These are phyloP conservation scores for Daboia siamensis DNA, from an alignment of 2,113 vertebrate genomes.

Conservation along the genomic window DNA sequence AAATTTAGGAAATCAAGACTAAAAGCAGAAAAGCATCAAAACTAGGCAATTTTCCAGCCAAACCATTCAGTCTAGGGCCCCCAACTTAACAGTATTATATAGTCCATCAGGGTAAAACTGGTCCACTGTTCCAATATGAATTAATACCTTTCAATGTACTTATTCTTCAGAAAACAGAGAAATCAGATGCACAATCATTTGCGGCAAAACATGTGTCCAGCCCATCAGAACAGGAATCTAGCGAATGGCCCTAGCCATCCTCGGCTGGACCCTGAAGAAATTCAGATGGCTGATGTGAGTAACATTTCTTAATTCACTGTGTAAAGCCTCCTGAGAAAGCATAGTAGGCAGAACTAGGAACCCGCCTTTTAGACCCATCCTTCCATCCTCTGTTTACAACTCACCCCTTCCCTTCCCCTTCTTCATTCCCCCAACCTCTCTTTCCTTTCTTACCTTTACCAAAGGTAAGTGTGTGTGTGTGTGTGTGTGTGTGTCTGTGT, in stretches of 20 bases:
- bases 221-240: conserved; percentile 91
- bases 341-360: neutral
- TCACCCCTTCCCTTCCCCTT: neutral
- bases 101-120: neutral
- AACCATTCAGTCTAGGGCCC: neutral
- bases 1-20: neutral
- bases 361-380: neutral
- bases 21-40: neutral
- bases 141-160: conserved; percentile 1
- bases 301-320: conserved; percentile 8
- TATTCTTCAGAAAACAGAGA: conserved; percentile 86
- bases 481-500: no score
- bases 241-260: conserved; percentile 95
- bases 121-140: neutral
- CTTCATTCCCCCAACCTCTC: neutral
- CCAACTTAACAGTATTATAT: neutral
- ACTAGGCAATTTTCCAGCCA: neutral
- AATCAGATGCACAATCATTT: conserved; percentile 97
- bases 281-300: conserved; percentile 96
- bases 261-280: conserved; percentile 91
- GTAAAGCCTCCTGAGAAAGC: neutral
- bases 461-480: no score
- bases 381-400: neutral
- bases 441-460: neutral
- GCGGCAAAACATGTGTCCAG: conserved; percentile 93